These are phyloP conservation scores for Linyphia triangularis DNA, from an alignment of 2,888 invertebrate genomes.

Conservation along the genomic window DNA sequence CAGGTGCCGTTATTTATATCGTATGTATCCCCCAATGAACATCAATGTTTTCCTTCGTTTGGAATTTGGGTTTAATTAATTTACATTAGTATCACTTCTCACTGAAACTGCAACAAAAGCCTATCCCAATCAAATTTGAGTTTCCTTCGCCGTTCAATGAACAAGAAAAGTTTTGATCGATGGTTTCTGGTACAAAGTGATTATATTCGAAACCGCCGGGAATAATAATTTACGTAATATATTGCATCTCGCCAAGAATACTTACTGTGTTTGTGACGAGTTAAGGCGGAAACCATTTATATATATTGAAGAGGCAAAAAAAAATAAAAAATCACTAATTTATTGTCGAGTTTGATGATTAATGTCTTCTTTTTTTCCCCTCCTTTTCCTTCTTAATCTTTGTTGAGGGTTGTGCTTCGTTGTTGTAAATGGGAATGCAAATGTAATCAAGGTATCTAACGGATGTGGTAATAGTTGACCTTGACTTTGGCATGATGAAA, in stretches of 20 bases:
- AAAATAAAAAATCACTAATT: slow-evolving; percentile 17
- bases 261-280: slow-evolving; percentile 25
- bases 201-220: slow-evolving; percentile 33
- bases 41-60: too few species aligned
- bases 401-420: not conserved
- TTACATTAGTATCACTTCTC: not conserved
- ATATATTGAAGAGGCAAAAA: slow-evolving; percentile 1
- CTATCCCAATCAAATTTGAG: slow-evolving; percentile 30
- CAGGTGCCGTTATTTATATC: too few species aligned
- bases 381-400: slow-evolving; percentile 2
- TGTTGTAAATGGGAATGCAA: not conserved
- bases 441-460: not conserved
- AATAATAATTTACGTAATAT: slow-evolving; percentile 53
- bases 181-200: slow-evolving; percentile 20
- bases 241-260: slow-evolving; percentile 30
- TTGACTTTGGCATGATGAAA: not conserved
- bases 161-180: slow-evolving; percentile 40
- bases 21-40: too few species aligned
- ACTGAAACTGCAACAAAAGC: not conserved
- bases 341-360: slow-evolving; percentile 39
- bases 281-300: slow-evolving; percentile 24
- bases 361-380: slow-evolving; percentile 4
- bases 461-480: slow-evolving; percentile 5
- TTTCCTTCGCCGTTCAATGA: slow-evolving; percentile 6
- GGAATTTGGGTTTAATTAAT: too few species aligned